These are phyloP conservation scores for Phyllostomus hastatus DNA, from an alignment of 2,113 vertebrate species.

Conservation along the genomic window DNA sequence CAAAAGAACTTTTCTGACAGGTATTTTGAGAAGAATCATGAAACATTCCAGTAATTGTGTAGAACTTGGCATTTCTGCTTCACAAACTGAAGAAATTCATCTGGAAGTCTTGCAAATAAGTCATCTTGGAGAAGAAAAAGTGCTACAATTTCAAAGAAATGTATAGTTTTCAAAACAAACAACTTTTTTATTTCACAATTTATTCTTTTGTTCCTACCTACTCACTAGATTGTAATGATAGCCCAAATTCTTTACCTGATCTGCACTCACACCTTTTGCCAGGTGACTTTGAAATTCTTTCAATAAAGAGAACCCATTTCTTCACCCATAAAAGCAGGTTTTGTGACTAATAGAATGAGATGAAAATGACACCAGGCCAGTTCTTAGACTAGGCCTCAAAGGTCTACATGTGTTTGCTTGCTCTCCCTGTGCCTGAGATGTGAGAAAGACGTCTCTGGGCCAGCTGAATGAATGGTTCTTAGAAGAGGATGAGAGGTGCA, in stretches of 20 bases:
- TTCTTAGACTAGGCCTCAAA: neutral
- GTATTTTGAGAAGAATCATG: constrained; percentile 39
- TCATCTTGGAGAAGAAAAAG: constrained; percentile 24
- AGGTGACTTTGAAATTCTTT: neutral
- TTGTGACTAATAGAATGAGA: neutral
- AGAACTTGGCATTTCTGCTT: constrained; percentile 16
- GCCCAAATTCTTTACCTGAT: neutral
- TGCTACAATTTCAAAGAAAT: constrained; percentile 25
- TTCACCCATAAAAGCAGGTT: neutral
- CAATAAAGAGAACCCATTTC: neutral
- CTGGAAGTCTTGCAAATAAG: constrained; percentile 30
- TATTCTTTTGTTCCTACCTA: neutral
- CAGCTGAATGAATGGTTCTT: neutral
- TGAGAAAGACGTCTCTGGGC: neutral
- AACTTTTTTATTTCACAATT: neutral
- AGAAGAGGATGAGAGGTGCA: neutral
- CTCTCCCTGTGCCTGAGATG: neutral
- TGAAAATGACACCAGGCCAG: neutral
- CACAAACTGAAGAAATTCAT: constrained; percentile 24
- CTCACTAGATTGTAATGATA: neutral
- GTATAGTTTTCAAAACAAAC: constrained; percentile 8
- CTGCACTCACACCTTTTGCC: neutral
- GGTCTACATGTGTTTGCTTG: neutral
- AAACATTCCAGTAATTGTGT: constrained; percentile 41
- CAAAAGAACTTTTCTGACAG: constrained; percentile 31